Base-by-base conservation (phyloP, 2,888 invertebrate genomes). In the Nomada ferruginata region DNA sequence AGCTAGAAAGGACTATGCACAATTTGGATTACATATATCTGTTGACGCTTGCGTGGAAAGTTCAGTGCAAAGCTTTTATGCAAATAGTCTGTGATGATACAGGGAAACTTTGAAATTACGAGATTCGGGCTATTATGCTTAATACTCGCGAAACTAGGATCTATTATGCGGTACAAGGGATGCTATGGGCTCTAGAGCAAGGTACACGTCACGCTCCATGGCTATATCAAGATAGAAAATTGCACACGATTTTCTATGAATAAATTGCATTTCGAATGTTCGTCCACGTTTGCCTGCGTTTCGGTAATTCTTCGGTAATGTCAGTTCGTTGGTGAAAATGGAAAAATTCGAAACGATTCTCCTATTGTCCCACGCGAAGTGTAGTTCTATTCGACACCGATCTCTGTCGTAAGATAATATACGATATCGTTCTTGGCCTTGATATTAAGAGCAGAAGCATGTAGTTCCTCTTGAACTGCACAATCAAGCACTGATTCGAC, bases 1-100 rank as follows among this genome's bases (percentile, higher is more conserved):
- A 20, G 63, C 64, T 63, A 52, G 10, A 18, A 50, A n/a, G 36
- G 10, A 13, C 18, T 13, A 2, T 26, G 7, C 2, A 53, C 10
- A 26, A 13, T 15, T 29, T 5, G 9, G 13, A 11, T 4, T 10
- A 11, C 10, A 11, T 7, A 36, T 15, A 4, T 4, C 4, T 7
- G 4, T n/a, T 23, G n/a, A 65, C 85, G 73, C 73, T 20, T 85
- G 85, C 85, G 83, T 74, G 47, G 26, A 36, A 65, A 71, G 50
- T 47, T 64, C 5, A 1, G 9, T 42, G 52, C 7, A 15, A 60
- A 42, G 23, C 83, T 78, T 64, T 63, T 18, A 52, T 10, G 4
- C 0, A 20, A 18, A 2, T 15, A 59, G 57, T 65, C 23, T 50
- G 20, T 23, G 15, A 13, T n/a, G 61, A 72, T 63, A 4, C 18